Base-by-base conservation (phyloP, 2,888 invertebrate genomes). In the Drosophila greeni region DNA sequence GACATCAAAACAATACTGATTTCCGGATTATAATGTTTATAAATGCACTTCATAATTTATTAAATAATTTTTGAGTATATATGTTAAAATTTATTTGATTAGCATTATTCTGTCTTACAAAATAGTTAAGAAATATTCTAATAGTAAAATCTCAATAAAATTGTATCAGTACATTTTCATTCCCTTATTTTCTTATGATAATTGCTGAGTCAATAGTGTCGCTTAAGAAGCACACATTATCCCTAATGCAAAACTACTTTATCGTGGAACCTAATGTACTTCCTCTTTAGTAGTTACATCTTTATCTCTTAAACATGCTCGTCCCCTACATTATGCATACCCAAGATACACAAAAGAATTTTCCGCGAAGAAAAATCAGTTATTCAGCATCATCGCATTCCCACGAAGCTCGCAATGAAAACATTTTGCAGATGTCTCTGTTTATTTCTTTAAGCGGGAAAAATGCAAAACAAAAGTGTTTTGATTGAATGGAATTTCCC, bases 261-360 rank as follows among this genome's bases (percentile, higher is more conserved):
- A 16, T 18, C 29, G 20, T 12, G 2, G 7, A 29, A 18, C 11
- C 12, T 33, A 20, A 12, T 53, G 26, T 16, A 20, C 26, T 36
- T 36, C 3, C 8, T 12, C 18, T 20, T 8, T 7, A 26, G 33
- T 31, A 36, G 39, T 11, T 16, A 8, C 31, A 12, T n/a, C 2
- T 18, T 20, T 29, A 24, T 31, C 53, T 29, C 49, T 56, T n/a
- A 20, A 51, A 48, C 59, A 66, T 45, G 51, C 65, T 54, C 20
- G 26, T 51, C 42, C 49, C 37, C 64, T 64, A 26, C 36, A 58
- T 65, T 80, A 80, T 74, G 80, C 66, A 74, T 66, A 71, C 54
- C 54, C 66, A 34, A 49, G 52, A 59, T 58, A 61, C 26, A 67
- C 43, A 43, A 47, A 51, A 31, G 61, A 53, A 65, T 69, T 69